These are phyloP conservation scores for Lasioglossum pauxillum DNA, from an alignment of 2,888 invertebrate genomes.

Conservation along the genomic window DNA sequence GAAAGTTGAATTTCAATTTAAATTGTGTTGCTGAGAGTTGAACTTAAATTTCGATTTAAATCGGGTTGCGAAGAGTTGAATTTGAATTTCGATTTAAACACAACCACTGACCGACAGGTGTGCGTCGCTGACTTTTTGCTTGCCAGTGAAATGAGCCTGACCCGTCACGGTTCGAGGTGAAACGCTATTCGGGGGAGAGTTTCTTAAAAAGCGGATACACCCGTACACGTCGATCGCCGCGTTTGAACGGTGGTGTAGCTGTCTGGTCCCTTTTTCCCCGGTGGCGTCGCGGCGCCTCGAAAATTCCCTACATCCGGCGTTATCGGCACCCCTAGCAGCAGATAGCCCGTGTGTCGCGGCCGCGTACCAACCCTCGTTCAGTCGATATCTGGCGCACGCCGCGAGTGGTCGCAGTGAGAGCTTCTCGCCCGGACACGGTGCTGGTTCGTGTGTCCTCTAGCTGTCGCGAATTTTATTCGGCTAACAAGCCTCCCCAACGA, in stretches of 20 bases:
- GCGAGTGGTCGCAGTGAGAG: constrained; percentile 38
- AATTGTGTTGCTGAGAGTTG: too few species aligned
- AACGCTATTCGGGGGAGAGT: too few species aligned
- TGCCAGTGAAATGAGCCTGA: too few species aligned
- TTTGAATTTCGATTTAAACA: too few species aligned
- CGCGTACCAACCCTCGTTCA: constrained; percentile 76
- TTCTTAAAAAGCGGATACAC: not conserved
- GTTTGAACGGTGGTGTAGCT: not conserved
- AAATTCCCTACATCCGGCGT: constrained; percentile 65
- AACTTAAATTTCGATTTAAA: too few species aligned
- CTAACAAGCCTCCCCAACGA: not conserved
- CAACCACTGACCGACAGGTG: too few species aligned
- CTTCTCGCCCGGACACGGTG: constrained; percentile 28
- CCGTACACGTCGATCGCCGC: not conserved
- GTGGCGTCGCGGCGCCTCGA: not conserved
- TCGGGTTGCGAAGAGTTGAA: too few species aligned
- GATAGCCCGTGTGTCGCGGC: constrained; percentile 38
- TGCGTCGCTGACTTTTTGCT: too few species aligned
- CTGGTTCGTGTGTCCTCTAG: not conserved
- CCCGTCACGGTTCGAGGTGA: too few species aligned
- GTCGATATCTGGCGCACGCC: constrained; percentile 79
- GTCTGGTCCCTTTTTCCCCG: too few species aligned
- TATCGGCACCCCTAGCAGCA: constrained; percentile 61
- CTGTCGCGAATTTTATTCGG: not conserved
- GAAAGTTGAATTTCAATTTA: too few species aligned